phyloP scores from a whole-genome alignment of 2,113 vertebrate species.

The Sander lucioperca region DNA sequence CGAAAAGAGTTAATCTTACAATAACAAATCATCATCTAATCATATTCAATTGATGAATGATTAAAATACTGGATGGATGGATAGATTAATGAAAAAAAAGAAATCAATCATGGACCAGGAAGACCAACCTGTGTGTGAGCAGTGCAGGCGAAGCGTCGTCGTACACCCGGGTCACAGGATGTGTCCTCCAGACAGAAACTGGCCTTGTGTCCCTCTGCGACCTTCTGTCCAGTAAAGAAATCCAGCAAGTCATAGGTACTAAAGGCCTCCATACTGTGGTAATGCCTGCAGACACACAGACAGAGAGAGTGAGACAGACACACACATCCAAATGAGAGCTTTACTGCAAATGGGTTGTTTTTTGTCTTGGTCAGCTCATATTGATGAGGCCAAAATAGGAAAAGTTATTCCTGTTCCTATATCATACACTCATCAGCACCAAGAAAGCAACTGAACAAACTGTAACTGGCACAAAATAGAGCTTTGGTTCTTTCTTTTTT shows the following conservation, averaged over 20 bases:
- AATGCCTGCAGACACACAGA: slow-evolving; percentile 75
- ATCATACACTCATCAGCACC: background rate
- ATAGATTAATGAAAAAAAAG: background rate
- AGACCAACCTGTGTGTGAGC: slow-evolving; percentile 86
- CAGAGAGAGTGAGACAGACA: background rate
- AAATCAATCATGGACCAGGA: background rate
- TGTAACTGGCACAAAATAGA: background rate
- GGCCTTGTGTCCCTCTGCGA: slow-evolving; percentile 89
- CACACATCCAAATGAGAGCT: background rate
- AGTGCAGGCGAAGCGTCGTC: slow-evolving; percentile 86
- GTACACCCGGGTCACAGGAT: slow-evolving; percentile 82
- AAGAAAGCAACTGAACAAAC: background rate
- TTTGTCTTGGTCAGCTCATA: background rate
- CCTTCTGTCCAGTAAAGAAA: slow-evolving; percentile 74
- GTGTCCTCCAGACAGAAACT: slow-evolving; percentile 90
- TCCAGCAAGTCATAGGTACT: slow-evolving; percentile 88
- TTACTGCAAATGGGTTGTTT: background rate
- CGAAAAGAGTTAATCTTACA: background rate
- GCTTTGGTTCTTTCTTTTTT: no score
- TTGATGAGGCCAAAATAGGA: background rate
- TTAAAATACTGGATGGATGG: background rate
- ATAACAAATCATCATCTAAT: background rate
- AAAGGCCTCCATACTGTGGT: slow-evolving; percentile 89
- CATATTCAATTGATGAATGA: background rate
- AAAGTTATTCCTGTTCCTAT: background rate